phyloP scores from a whole-genome alignment of 2,797 vertebrate species.

The Gobio occitaniae region DNA sequence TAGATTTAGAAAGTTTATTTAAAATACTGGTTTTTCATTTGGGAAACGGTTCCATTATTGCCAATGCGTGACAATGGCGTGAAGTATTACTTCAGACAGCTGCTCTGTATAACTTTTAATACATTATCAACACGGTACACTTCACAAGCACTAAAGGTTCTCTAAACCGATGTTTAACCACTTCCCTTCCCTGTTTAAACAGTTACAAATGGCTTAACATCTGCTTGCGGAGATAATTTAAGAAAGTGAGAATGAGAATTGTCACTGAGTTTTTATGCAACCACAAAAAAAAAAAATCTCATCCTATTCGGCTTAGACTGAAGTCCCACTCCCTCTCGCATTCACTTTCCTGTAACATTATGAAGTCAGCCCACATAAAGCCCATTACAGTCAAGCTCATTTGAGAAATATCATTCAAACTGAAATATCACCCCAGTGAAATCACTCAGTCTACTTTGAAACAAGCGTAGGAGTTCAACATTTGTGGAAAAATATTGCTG shows the following conservation, averaged over 20 bases:
- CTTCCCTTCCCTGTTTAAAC: background rate
- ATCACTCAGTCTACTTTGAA: slow-evolving; percentile 46
- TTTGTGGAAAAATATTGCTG: slow-evolving; percentile 19
- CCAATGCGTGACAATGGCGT: background rate
- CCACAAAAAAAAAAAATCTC: slow-evolving; percentile 46
- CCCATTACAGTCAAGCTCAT: slow-evolving; percentile 53
- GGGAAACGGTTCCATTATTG: background rate
- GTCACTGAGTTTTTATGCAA: slow-evolving; percentile 22
- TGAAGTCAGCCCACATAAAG: slow-evolving; percentile 45
- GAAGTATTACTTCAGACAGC: slow-evolving; percentile 11
- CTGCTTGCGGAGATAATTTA: background rate
- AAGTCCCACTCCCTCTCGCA: slow-evolving; percentile 32
- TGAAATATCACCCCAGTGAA: slow-evolving; percentile 36
- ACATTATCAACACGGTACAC: background rate
- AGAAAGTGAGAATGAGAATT: slow-evolving; percentile 10
- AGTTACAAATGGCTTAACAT: background rate
- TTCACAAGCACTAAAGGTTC: background rate
- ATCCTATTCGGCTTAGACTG: slow-evolving; percentile 39
- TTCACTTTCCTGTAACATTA: slow-evolving; percentile 44
- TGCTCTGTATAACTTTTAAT: background rate
- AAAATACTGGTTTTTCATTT: background rate
- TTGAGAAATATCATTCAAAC: slow-evolving; percentile 50
- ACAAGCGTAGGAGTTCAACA: slow-evolving; percentile 43
- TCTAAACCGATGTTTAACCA: background rate
- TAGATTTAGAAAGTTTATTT: slow-evolving; percentile 16